These are phyloP conservation scores for Drosophila diplacantha DNA, from an alignment of 2,888 invertebrate genomes.

Conservation along the genomic window DNA sequence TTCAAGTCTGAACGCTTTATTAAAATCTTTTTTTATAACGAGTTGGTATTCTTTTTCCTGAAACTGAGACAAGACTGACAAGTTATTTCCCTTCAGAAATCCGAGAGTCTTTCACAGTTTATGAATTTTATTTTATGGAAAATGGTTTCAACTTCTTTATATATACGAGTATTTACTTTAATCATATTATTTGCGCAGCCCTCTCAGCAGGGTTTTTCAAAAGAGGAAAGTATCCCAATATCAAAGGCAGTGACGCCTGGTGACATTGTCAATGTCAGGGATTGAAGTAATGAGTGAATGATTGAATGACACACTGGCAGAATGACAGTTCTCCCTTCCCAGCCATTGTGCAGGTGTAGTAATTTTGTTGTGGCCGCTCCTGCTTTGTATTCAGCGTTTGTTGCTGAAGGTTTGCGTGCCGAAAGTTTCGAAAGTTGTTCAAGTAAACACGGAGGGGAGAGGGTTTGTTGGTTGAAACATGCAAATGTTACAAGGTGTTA, in stretches of 20 bases:
- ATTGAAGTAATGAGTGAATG: constrained; percentile 39
- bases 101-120: not conserved
- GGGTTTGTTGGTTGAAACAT: constrained; percentile 43
- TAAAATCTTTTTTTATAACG: not conserved
- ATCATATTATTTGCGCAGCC: not conserved
- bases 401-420: constrained; percentile 61
- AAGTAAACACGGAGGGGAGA: constrained; percentile 19
- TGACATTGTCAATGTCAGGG: constrained; percentile 56
- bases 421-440: constrained; percentile 46
- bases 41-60: not conserved
- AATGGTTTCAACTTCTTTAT: not conserved
- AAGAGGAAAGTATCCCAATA: not conserved
- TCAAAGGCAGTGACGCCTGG: not conserved
- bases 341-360: constrained; percentile 47
- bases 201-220: not conserved
- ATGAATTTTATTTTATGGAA: not conserved
- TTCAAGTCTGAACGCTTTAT: not conserved
- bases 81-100: not conserved
- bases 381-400: constrained; percentile 28
- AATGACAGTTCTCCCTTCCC: constrained; percentile 22
- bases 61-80: not conserved
- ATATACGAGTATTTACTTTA: not conserved
- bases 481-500: constrained; percentile 68
- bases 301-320: constrained; percentile 45
- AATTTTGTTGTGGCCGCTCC: constrained; percentile 32